A percentile compares a stretch with the other conserved stretches of the same genome.
phyloP scores from a whole-genome alignment of 53 echinoderm and acorn worm genomes.

The Zoroaster sp. region DNA sequence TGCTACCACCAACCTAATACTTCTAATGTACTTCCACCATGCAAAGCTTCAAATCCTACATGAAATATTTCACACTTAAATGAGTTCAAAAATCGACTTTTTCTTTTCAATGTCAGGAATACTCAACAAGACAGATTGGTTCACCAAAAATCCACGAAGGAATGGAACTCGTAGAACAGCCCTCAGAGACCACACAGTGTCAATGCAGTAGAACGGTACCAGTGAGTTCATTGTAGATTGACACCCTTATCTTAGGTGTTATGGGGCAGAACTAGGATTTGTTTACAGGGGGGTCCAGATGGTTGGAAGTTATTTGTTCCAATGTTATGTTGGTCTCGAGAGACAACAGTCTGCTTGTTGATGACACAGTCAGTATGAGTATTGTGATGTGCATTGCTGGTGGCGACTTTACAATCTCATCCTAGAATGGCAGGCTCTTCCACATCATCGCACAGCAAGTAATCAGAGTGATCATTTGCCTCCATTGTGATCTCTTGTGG shows the following conservation, averaged over 20 bases:
- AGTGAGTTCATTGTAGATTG: neutral
- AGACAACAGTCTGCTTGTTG: no score
- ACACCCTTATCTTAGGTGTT: neutral
- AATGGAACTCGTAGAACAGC: slow-evolving; percentile 91
- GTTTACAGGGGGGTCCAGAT: no score
- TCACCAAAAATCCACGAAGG: slow-evolving; percentile 77
- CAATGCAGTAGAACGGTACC: slow-evolving; percentile 24
- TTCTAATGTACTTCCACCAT: no score
- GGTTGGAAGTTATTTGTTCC: no score
- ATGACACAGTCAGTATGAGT: neutral
- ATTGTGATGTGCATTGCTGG: neutral
- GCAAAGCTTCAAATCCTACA: no score
- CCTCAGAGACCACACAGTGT: slow-evolving; percentile 52
- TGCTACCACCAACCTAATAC: no score
- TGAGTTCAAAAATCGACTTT: neutral
- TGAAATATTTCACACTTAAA: neutral
- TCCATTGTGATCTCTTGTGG: no score
- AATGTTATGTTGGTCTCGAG: no score
- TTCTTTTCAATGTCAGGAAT: slow-evolving; percentile 68
- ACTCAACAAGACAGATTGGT: slow-evolving; percentile 75
- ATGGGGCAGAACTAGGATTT: neutral
- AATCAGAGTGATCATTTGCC: neutral
- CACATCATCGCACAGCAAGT: neutral
- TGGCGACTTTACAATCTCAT: neutral
- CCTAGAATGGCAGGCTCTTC: neutral